phyloP scores from a whole-genome alignment of 2,888 invertebrate species.

The Synergus umbraculus region DNA sequence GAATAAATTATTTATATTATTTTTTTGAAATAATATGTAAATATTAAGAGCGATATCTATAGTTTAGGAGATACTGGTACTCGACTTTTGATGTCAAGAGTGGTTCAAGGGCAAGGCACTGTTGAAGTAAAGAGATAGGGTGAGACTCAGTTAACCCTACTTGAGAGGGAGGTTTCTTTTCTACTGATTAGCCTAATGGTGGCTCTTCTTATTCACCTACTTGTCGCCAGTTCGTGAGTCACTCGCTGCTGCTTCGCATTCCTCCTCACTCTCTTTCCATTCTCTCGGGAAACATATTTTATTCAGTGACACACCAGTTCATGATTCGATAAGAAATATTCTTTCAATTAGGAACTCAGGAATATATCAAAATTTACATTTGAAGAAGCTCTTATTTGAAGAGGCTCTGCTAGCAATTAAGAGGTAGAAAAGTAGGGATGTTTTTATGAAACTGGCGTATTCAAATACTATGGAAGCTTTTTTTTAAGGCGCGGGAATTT shows the following conservation, averaged over 20 bases:
- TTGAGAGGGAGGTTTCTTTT: slow-evolving; percentile 68
- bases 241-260: slow-evolving; percentile 55
- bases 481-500: too few species aligned
- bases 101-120: slow-evolving; percentile 54
- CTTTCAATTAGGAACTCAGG: slow-evolving; percentile 68
- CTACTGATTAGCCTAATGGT: slow-evolving; percentile 76
- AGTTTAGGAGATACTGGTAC: neutral
- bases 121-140: slow-evolving; percentile 64
- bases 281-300: slow-evolving; percentile 53
- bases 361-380: slow-evolving; percentile 66
- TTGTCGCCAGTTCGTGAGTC: slow-evolving; percentile 74
- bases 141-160: slow-evolving; percentile 71
- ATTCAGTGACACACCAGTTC: slow-evolving; percentile 57
- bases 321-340: slow-evolving; percentile 71
- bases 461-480: too few species aligned
- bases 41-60: neutral
- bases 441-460: too few species aligned
- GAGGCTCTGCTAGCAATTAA: neutral
- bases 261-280: slow-evolving; percentile 53
- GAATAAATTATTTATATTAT: too few species aligned
- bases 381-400: neutral
- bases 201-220: slow-evolving; percentile 73
- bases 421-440: neutral
- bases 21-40: neutral
- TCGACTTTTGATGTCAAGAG: neutral